Evolutionary conservation across 1,140 invertebrate species (phyloP), one percentile per base, ranked within the genome.

Genomic region (Ylistrum balloti): DNA sequence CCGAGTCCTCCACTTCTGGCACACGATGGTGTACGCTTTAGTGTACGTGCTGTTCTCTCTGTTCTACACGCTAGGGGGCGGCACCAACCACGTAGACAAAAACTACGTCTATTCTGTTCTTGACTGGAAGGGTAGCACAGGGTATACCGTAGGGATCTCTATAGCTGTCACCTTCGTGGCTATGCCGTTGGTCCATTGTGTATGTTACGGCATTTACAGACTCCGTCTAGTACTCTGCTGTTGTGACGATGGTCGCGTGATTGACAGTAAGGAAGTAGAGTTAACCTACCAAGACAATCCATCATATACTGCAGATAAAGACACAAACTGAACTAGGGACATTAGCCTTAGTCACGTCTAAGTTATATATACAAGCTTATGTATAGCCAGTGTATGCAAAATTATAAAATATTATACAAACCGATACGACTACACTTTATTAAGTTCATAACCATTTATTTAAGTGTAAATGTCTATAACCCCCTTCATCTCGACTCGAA

Each of bases 51-150:
- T 97, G n/a, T 98, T 98, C 94, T 97, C 97, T 0, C 93, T 97
- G 7, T 96, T 98, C 33, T 98, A 98, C 95, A 98, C 97, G 94
- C 88, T 95, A 2, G 97, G 97, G 38, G 98, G 98, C 17, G 98
- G 98, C 85, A 94, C 92, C 17, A 95, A 95, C 89, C 87, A 96
- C 97, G 97, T 95, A 93, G 96, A 93, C 3, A 89, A 93, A 28
- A 88, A 90, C 33, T 95, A 94, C 90, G 94, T 96, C 48, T 96
- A 96, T 92, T 87, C 93, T 13, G 92, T 95, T 20, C 89, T 96
- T 28, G 94, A 96, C 91, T 96, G 95, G 92, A 56, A 90, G 9
- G 56, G 86, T 3, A 90, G 90, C 22, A 91, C 93, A 2, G 90
- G 91, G 0, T 38, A 74, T 0, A 94, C 95, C 15, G n/a, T 89